A percentile compares a stretch with the other conserved stretches of the same genome.
Conservation (phyloP, 2,113 vertebrate genomes). For the Bujurquina vittata region DNA sequence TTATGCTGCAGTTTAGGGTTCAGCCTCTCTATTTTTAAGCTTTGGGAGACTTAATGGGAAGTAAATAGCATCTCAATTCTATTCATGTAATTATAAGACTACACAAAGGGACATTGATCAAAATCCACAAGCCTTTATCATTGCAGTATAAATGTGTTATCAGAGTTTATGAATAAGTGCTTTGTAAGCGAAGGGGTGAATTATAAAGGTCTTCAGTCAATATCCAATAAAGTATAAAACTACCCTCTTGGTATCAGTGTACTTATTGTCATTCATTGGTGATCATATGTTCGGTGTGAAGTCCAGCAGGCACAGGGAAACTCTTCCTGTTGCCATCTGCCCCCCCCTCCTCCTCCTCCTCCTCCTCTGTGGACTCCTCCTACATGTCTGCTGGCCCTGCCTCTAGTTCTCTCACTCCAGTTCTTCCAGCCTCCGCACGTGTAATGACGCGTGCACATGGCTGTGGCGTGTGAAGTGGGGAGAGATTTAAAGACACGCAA, state of each 20-base stretch:
- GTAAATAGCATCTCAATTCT: background rate
- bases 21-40: background rate
- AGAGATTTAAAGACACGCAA: slow-evolving; percentile 84
- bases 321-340: background rate
- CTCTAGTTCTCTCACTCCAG: slow-evolving; percentile 74
- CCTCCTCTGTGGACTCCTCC: slow-evolving; percentile 56
- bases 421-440: slow-evolving; percentile 77
- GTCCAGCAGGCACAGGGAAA: slow-evolving; percentile 57
- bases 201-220: background rate
- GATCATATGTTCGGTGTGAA: slow-evolving; percentile 61
- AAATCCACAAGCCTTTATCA: background rate
- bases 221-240: background rate
- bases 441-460: slow-evolving; percentile 79
- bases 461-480: slow-evolving; percentile 81
- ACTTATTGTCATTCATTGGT: slow-evolving; percentile 20
- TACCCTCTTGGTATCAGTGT: slow-evolving; percentile 5
- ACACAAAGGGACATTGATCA: background rate
- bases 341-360: slow-evolving; percentile 19
- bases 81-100: background rate
- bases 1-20: background rate
- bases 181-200: background rate
- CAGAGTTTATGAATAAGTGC: background rate
- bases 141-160: background rate
- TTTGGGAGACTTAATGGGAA: background rate
- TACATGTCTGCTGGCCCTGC: slow-evolving; percentile 55